Evolutionary conservation across 2,797 vertebrate genomes (phyloP), one percentile per base, ranked within the genome.

Genomic region (Pseudochirops corinnae): DNA sequence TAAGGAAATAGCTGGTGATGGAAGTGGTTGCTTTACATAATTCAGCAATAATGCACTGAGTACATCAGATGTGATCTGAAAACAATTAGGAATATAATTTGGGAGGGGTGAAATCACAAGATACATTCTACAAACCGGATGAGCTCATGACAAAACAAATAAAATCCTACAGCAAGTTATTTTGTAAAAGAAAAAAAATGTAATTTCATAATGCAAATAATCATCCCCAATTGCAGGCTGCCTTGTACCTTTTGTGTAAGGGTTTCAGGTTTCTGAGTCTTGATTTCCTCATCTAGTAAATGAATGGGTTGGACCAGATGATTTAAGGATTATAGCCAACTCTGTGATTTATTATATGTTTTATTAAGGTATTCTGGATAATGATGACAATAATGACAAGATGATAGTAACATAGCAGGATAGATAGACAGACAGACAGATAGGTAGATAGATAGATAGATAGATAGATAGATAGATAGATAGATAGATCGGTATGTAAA

Each of bases 161-260:
- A 24, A 39, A 67, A 74, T 50, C 18, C 18, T 93, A 56, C 90
- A 26, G 29, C 82, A 94, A 93, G 87, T 50, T 24, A 18, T 95
- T 53, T 95, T n/a, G 7, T 91, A 91, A 60, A 31, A 0, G 67
- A 74, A 82, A 56, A 82, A 56, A 5, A 55, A 1, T 90, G 33
- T 18, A 57, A 31, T 91, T 82, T 94, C 60, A 92, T 0, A 26
- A 26, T 55, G 39, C n/a, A 29, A 93, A 56, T 56, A 93, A 67
- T 5, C 56, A 3, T 56, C 3, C 33, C 55, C 14, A 92, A 90
- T 82, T 91, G 6, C 7, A 46, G 16, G 1, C 39, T 96, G 13
- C 90, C 39, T 94, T 95, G 10, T 56, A 95, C 4, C 46, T 96
- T 95, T 94, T 82, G 67, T 55, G 60, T 91, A 96, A 82, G 92